Conservation (phyloP, 1,140 invertebrate genomes). For the Drosophila insularis region DNA sequence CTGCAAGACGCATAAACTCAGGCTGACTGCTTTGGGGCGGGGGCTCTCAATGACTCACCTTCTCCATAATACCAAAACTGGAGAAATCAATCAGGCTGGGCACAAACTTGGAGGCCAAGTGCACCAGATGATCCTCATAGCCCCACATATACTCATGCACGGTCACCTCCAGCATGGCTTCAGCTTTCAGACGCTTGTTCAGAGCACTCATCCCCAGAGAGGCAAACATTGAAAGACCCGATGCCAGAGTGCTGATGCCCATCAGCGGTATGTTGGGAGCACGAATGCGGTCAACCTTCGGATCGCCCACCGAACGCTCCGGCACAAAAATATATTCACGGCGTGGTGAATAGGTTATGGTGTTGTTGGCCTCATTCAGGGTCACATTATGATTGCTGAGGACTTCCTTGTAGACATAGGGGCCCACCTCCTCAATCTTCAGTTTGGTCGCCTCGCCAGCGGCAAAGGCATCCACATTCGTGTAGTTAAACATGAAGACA, state of each 20-base stretch:
- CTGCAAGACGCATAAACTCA: constrained; percentile 68
- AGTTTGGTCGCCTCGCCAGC: constrained; percentile 87
- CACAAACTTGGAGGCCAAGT: constrained; percentile 86
- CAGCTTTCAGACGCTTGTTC: constrained; percentile 85
- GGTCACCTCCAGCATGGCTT: constrained; percentile 87
- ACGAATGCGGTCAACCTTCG: constrained; percentile 85
- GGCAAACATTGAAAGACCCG: constrained; percentile 64
- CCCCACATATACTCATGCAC: constrained; percentile 93
- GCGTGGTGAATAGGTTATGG: constrained; percentile 89
- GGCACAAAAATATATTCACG: constrained; percentile 86
- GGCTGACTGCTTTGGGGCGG: neutral
- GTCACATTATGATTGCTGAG: constrained; percentile 87
- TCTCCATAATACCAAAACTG: constrained; percentile 91
- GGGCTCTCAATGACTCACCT: constrained; percentile 85
- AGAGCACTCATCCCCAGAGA: constrained; percentile 85
- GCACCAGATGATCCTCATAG: constrained; percentile 90
- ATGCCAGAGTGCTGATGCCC: constrained; percentile 82
- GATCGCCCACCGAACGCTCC: constrained; percentile 88
- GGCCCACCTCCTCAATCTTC: constrained; percentile 90
- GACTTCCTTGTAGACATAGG: constrained; percentile 93
- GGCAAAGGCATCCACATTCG: constrained; percentile 89
- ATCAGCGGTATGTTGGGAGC: constrained; percentile 91
- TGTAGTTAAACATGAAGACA: constrained; percentile 93
- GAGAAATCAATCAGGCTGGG: constrained; percentile 89
- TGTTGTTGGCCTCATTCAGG: constrained; percentile 88